Evolutionary conservation across 1,140 invertebrate species (phyloP), one percentile per base, ranked within the genome.

Genomic region (Solenopsis invicta): DNA sequence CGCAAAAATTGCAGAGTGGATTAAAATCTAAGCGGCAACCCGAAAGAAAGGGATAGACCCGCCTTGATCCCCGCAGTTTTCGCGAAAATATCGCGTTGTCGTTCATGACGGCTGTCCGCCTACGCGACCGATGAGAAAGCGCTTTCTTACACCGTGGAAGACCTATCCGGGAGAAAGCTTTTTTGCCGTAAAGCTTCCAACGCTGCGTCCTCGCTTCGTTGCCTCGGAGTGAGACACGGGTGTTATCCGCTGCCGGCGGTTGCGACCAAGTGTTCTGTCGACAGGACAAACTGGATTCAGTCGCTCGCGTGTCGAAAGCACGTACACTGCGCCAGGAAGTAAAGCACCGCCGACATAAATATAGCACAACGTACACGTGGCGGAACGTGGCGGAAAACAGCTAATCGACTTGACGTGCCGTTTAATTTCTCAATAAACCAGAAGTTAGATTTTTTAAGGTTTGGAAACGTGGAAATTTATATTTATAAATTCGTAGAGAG

Each of bases 151-250:
- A 37, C n/a, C 66, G 48, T 29, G 45, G 10, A 87, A 82, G 80
- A 89, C 45, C 81, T 91, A 91, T 91, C 87, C 78, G 54, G 50
- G 61, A 85, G 76, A 91, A 86, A 91, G 90, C 87, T 91, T 91
- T 91, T 90, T 91, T 91, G 87, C 45, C 18, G 50, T 29, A 21
- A 50, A 71, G 77, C 45, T 75, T 76, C 66, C 56, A 29, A 24
- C 75, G 18, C 37, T 62, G 62, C 75, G 41, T 61, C 64, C 41
- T 85, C 78, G 72, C 67, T 52, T 80, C 74, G 45, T 24, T 34
- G 50, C 76, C 71, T 82, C 76, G 48, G 45, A 59, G 54, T 56
- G 81, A 86, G 74, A 88, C 74, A 59, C 80, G 61, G 67, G 61
- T 80, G 88, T 90, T 77, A 59, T 67, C 61, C 78, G 59, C 37